Percentiles rank a stretch among this genome's conserved stretches.
Conservation (phyloP, 2,888 invertebrate species). For the Hartigia nigra region DNA sequence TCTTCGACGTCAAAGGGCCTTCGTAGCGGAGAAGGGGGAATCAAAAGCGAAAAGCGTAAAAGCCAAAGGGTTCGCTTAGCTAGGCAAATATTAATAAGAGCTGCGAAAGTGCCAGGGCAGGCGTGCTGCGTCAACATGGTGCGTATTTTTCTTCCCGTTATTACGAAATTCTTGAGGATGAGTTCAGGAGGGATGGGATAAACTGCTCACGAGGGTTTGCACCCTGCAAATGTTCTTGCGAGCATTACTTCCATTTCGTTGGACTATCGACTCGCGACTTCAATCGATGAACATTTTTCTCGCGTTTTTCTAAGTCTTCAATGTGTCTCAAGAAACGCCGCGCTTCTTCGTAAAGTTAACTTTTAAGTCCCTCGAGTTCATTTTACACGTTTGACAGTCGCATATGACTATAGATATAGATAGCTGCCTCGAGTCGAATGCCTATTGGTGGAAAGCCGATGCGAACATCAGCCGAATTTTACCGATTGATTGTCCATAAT, state of each 20-base stretch:
- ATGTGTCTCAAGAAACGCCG: background rate
- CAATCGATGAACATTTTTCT: background rate
- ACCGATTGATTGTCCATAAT: constrained; percentile 15
- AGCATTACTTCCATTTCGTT: background rate
- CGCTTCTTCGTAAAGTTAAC: background rate
- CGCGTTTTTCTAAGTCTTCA: background rate
- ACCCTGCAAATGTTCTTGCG: background rate
- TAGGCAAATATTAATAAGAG: constrained; percentile 30
- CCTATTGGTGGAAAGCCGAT: background rate
- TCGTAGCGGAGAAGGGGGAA: constrained; percentile 2
- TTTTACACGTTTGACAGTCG: background rate
- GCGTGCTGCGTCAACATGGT: constrained; percentile 13
- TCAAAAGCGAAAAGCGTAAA: constrained; percentile 19
- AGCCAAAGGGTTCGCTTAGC: constrained; percentile 22
- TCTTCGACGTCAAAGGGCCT: background rate
- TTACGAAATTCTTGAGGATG: constrained; percentile 1
- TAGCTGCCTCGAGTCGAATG: background rate
- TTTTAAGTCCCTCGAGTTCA: background rate
- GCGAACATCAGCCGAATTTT: constrained; percentile 32
- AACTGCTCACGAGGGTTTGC: background rate
- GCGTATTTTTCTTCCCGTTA: constrained; percentile 25
- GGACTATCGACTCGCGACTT: background rate
- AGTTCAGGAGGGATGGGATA: background rate
- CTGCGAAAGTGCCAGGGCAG: constrained; percentile 14
- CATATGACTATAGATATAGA: background rate